phyloP scores from a whole-genome alignment of 2,113 vertebrate species.

The Sorex fumeus region DNA sequence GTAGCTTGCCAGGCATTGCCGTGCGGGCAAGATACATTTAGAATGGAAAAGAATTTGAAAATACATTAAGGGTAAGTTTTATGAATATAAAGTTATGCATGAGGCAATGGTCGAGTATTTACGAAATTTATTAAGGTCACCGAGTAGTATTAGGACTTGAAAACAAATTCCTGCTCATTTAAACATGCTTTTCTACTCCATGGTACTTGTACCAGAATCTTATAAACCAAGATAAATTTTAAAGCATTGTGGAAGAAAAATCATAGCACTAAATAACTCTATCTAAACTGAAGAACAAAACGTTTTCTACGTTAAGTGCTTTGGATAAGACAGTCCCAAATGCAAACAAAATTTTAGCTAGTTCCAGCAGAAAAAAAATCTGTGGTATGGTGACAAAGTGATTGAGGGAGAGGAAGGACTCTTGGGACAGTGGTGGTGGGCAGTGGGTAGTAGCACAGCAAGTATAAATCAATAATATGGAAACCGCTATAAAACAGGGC shows the following conservation, averaged over 20 bases:
- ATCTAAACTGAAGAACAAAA: neutral
- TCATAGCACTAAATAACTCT: neutral
- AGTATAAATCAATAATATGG: no score
- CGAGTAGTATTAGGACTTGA: neutral
- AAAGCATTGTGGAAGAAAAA: neutral
- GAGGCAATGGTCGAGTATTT: conserved; percentile 5
- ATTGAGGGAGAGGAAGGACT: no score
- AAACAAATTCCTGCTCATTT: neutral
- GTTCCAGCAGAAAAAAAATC: no score
- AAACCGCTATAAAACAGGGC: no score
- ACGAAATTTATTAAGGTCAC: neutral
- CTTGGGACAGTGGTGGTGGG: no score
- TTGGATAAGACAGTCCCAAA: no score
- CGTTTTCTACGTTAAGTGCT: conserved; percentile 10
- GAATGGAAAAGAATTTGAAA: neutral
- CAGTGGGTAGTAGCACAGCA: no score
- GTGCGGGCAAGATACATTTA: no score
- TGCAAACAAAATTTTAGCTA: no score
- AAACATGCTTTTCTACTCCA: neutral
- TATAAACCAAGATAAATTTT: neutral
- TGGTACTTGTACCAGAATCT: neutral
- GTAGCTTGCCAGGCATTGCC: no score
- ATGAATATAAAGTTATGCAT: neutral
- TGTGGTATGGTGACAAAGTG: no score
- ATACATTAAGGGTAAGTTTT: neutral